Evolutionary conservation across 2,888 invertebrate genomes (phyloP).

Genomic region (Andrena flavipes): DNA sequence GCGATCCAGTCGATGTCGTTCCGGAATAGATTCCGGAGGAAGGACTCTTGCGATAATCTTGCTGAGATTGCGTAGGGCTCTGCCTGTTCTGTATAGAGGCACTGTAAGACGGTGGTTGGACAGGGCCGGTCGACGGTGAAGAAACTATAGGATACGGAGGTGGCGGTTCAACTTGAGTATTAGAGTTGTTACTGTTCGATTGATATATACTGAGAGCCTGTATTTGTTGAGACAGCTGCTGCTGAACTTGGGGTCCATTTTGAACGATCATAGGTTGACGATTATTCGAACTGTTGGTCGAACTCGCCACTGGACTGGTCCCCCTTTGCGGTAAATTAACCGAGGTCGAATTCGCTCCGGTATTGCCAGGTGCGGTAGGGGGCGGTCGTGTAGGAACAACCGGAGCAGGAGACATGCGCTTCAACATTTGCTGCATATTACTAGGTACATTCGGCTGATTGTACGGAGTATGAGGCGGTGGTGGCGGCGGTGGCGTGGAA

Average conservation of each 20-base stretch:
- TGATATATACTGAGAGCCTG: conserved; percentile 93
- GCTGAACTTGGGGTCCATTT: conserved; percentile 92
- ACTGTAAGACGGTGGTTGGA: conserved; percentile 94
- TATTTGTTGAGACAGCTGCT: conserved; percentile 95
- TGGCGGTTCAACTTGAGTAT: conserved; percentile 85
- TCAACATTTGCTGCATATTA: conserved; percentile 90
- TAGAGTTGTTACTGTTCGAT: conserved; percentile 84
- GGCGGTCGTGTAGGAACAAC: conserved; percentile 90
- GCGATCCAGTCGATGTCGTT: conserved; percentile 92
- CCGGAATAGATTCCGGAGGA: conserved; percentile 95
- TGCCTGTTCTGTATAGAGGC: conserved; percentile 95
- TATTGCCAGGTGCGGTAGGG: conserved; percentile 86
- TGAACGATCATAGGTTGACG: conserved; percentile 93
- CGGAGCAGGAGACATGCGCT: conserved; percentile 91
- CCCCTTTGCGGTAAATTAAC: conserved; percentile 88
- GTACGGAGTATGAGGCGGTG: conserved; percentile 86
- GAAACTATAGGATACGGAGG: conserved; percentile 86
- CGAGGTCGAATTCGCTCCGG: conserved; percentile 78
- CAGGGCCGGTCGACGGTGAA: conserved; percentile 87
- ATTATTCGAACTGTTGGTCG: conserved; percentile 85
- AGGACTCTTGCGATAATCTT: conserved; percentile 93
- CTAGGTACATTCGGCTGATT: conserved; percentile 87
- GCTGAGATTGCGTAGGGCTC: conserved; percentile 92
- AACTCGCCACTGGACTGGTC: conserved; percentile 90
- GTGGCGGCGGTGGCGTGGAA: conserved; percentile 89